Percentiles rank a stretch among this genome's conserved stretches.
Conservation (phyloP, 2,888 invertebrate species). For the Scelioninae gen. 2 region DNA sequence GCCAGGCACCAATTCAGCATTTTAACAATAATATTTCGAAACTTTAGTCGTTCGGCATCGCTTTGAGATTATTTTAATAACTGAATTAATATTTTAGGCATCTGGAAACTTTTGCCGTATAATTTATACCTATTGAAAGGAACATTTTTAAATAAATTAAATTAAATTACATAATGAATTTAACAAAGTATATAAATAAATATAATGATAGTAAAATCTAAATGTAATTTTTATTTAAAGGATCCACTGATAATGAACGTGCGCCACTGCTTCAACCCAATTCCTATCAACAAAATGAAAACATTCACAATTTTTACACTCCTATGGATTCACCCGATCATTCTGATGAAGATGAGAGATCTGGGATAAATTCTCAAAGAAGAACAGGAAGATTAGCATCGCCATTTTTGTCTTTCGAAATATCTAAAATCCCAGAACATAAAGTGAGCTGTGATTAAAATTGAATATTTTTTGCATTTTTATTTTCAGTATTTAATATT, state of each 20-base stretch:
- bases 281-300: constrained; percentile 79
- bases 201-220: too few relatives aligned
- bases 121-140: too few relatives aligned
- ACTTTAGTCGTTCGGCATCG: too few relatives aligned
- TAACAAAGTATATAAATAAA: too few relatives aligned
- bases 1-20: too few relatives aligned
- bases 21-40: too few relatives aligned
- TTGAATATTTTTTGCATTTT: too few relatives aligned
- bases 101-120: too few relatives aligned
- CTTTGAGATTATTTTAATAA: too few relatives aligned
- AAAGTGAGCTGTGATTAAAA: constrained; percentile 69
- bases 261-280: constrained; percentile 76
- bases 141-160: too few relatives aligned
- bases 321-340: constrained; percentile 82
- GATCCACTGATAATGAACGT: constrained; percentile 74
- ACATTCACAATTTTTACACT: constrained; percentile 84
- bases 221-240: constrained; percentile 61
- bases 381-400: constrained; percentile 38
- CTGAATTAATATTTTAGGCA: too few relatives aligned
- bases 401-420: constrained; percentile 29
- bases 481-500: neutral
- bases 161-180: too few relatives aligned
- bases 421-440: constrained; percentile 63
- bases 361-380: constrained; percentile 40
- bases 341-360: constrained; percentile 72